Evolutionary conservation across 2,888 invertebrate genomes (phyloP), one percentile per base, ranked within the genome.

Genomic region (Caradrina clavipalpis): DNA sequence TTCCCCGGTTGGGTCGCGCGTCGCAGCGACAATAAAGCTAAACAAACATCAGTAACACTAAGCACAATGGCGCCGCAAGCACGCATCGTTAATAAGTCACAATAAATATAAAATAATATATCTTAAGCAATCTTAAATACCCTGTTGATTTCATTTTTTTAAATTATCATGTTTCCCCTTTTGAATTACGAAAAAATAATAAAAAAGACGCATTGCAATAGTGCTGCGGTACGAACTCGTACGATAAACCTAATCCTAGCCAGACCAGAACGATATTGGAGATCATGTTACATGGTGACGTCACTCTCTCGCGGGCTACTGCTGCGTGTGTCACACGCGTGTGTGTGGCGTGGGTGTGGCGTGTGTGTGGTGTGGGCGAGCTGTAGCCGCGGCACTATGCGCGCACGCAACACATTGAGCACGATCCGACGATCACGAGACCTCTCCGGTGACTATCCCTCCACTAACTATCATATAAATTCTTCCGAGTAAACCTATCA

Each of bases 121-220:
- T 91, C 95, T 94, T 94, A 95, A 94, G 94, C 94, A 93, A 95
- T 95, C 94, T 95, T 95, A 95, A 95, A 96, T 96, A 96, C 95
- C 95, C 96, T 96, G 95, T 96, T 95, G 94, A 94, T 95, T 95
- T 94, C 91, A 92, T 93, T 93, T 92, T 77, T 91, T 89, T 86
- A 88, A 90, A 85, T 87, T 83, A 90, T 85, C 84, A 83, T 86
- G 84, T 89, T 90, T 89, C 87, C 89, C 87, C 86, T 87, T 89
- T 85, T 88, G 90, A 89, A 86, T 86, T 88, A 89, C 85, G 87
- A 89, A 88, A 88, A 83, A 83, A 85, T 86, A 82, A 85, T 82
- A 76, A 80, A 76, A 55, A 71, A 74, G 57, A 76, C 74, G 75
- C 72, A 66, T 74, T 73, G 72, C 73, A 78, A 77, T 81, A 82